Conservation (phyloP, 2,888 invertebrate genomes). For the Mantis religiosa region DNA sequence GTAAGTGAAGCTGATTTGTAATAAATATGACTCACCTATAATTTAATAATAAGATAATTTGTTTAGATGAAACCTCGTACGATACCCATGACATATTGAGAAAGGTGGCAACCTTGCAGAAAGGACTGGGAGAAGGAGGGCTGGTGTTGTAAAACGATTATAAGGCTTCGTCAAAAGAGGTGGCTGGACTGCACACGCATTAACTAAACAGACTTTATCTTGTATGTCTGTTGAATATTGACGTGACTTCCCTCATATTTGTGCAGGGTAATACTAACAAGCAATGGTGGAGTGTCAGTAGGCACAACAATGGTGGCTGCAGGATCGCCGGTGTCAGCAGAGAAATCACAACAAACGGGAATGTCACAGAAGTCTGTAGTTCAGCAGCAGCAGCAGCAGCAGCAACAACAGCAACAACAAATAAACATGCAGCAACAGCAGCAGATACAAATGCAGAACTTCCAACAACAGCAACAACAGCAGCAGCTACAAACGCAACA, state of each 20-base stretch:
- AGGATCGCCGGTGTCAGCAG: constrained; percentile 53
- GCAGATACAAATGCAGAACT: constrained; percentile 37
- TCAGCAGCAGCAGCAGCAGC: constrained; percentile 35
- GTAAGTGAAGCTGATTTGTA: too few species aligned
- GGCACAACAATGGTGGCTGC: constrained; percentile 31
- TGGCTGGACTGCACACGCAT: too few species aligned
- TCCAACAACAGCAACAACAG: constrained; percentile 41
- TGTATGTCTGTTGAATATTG: too few species aligned
- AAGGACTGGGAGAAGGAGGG: too few species aligned
- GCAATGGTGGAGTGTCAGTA: constrained; percentile 15
- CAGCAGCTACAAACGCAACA: constrained; percentile 41
- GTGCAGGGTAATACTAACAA: constrained; percentile 25
- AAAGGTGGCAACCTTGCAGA: too few species aligned
- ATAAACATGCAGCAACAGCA: constrained; percentile 39
- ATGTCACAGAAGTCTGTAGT: constrained; percentile 39
- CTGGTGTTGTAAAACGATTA: too few species aligned
- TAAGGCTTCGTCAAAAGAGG: too few species aligned
- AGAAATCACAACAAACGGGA: constrained; percentile 50
- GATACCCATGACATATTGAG: too few species aligned
- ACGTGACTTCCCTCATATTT: neutral
- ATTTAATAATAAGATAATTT: too few species aligned
- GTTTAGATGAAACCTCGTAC: too few species aligned
- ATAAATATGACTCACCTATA: too few species aligned
- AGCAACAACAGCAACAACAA: constrained; percentile 46
- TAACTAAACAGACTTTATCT: too few species aligned